Percentiles rank a stretch among this genome's conserved stretches.
These are phyloP conservation scores for Acipenser transmontanus DNA, from an alignment of 2,797 vertebrate genomes.

Conservation along the genomic window DNA sequence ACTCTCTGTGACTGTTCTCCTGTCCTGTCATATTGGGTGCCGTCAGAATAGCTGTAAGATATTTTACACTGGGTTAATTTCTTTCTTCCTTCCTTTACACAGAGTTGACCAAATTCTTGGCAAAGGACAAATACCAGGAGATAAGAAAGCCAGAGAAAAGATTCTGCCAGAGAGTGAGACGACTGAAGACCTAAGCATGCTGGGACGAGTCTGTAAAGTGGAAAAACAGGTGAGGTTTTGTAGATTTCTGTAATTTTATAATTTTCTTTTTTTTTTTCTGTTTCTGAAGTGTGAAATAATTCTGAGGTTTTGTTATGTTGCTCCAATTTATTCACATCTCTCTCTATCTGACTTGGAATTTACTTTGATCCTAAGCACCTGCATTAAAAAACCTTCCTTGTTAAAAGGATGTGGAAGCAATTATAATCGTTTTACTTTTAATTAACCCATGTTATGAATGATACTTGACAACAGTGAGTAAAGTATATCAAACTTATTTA, in stretches of 20 bases:
- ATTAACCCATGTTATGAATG: too few relatives aligned
- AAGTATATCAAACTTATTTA: too few relatives aligned
- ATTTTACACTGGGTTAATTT: slow-evolving; percentile 19
- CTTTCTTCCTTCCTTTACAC: slow-evolving; percentile 37
- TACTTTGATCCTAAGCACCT: too few relatives aligned
- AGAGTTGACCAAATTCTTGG: slow-evolving; percentile 97
- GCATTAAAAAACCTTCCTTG: too few relatives aligned
- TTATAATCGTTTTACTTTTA: too few relatives aligned
- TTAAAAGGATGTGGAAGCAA: too few relatives aligned
- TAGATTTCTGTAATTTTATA: too few relatives aligned
- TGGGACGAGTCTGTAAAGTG: slow-evolving; percentile 92
- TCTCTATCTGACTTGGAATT: background rate
- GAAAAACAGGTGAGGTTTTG: slow-evolving; percentile 80
- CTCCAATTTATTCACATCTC: background rate
- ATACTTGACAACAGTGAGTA: too few relatives aligned
- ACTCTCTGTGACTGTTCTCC: slow-evolving; percentile 25
- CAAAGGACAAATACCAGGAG: slow-evolving; percentile 88
- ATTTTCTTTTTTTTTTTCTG: background rate
- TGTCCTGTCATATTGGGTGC: slow-evolving; percentile 23
- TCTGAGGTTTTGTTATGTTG: background rate
- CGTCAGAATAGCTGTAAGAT: background rate
- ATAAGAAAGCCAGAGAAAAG: slow-evolving; percentile 89
- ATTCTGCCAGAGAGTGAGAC: slow-evolving; percentile 79
- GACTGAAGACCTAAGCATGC: slow-evolving; percentile 90
- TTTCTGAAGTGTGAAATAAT: background rate